phyloP scores from a whole-genome alignment of 2,113 vertebrate species.

The Leptobrachium leishanense region DNA sequence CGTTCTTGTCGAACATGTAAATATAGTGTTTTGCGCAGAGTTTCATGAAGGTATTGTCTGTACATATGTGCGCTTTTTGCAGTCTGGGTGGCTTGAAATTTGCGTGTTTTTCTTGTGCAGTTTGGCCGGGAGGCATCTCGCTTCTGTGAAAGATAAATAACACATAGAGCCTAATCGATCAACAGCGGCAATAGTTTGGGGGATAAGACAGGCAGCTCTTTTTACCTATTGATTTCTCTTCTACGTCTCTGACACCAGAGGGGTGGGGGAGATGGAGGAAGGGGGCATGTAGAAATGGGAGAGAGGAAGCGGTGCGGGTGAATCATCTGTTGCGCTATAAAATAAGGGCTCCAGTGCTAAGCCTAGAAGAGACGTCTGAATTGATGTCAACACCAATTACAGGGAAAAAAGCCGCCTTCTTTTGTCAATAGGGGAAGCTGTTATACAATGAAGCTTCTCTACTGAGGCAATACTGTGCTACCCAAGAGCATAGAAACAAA shows the following conservation, averaged over 20 bases:
- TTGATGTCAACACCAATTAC: not conserved
- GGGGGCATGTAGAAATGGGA: not conserved
- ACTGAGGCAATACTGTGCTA: too few relatives aligned
- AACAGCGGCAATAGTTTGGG: conserved; percentile 81
- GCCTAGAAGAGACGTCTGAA: not conserved
- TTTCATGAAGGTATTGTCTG: too few relatives aligned
- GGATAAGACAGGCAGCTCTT: conserved; percentile 79
- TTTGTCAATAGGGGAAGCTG: not conserved
- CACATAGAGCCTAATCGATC: conserved; percentile 71
- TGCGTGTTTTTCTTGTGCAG: conserved; percentile 1
- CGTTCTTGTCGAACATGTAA: too few relatives aligned
- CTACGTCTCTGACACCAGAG: conserved; percentile 50
- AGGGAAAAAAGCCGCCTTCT: not conserved
- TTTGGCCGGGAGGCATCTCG: conserved; percentile 50
- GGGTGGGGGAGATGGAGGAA: not conserved
- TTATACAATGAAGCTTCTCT: too few relatives aligned
- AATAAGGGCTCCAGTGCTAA: not conserved
- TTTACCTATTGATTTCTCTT: conserved; percentile 77
- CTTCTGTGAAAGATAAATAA: conserved; percentile 73
- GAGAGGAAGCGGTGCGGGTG: not conserved
- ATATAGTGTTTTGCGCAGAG: too few relatives aligned
- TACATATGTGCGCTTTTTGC: not conserved
- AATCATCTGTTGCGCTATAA: not conserved
- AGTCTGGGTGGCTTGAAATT: conserved; percentile 15
- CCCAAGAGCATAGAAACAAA: too few relatives aligned